Evolutionary conservation across 2,797 vertebrate species (phyloP), one percentile per base, ranked within the genome.

Genomic region (Epinephelus malabaricus): DNA sequence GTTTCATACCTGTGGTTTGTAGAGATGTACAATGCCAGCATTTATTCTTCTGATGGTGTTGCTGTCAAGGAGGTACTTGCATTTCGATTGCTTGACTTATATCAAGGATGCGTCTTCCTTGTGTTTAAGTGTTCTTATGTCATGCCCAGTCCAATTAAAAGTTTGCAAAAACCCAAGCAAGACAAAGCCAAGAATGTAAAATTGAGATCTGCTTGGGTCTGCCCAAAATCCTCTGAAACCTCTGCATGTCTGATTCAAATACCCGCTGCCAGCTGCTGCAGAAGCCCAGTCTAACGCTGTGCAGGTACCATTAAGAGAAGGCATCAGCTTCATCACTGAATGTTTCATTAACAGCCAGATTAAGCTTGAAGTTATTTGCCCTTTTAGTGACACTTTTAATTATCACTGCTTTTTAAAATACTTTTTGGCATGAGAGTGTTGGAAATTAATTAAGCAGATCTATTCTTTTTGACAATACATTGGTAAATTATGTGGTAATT

Each of bases 401-500:
- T 11, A 21, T 4, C 11, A 8, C 8, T 23, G 3, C 1, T 54
- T 50, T 69, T 69, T 11, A 23, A 6, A 38, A 47, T 11, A 17
- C 3, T 30, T 56, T 70, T 17, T 11, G 38, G 27, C 3, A 1
- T 5, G 2, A 4, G 38, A 53, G 21, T 8, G 47, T 5, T 66
- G 19, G n/a, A 46, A 67, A 67, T 55, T 6, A 79, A 78, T 81
- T 17, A 61, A 55, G 60, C 25, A 18, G 6, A 23, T 6, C 9
- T n/a, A 4, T 17, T 66, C 21, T 65, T 46, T 50, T 13, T 59
- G 59, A 61, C 27, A 68, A 7, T 40, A n/a, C 17, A 1, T 2
- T 27, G 30, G 38, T 62, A 13, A 60, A 71, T 53, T 47, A 38
- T 40, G 61, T 45, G 49, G 49, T 67, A 76, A 40, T 81, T 82